Base-by-base conservation (phyloP, 2,113 vertebrate genomes). In the Dromaius novaehollandiae region DNA sequence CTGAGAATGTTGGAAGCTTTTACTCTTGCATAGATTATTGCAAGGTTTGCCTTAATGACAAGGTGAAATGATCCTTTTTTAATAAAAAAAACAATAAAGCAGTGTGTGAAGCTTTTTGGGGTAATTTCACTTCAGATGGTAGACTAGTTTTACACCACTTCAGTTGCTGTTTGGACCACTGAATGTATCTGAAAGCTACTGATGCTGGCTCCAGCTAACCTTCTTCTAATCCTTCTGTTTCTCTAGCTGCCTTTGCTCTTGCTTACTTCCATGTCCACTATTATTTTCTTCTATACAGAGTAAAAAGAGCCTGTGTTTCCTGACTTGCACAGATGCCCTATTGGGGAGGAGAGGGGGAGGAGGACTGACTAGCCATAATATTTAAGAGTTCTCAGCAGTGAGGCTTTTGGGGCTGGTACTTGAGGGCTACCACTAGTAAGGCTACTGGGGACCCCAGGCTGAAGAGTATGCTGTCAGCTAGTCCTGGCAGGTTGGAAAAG, bases 311-410 rank as follows among this genome's bases (percentile, higher is more conserved):
- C n/a, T 73, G 16, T 12, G 9, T 51, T 88, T 6, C 13, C 17
- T 73, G 16, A 32, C 16, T 12, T 3, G 8, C 11, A 28, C 8
- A 19, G 17, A 22, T 58, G n/a, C 11, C 36, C 74, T 44, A 16
- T 28, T 70, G 46, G 55, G 64, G 44, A 75, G 28, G 26, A 58
- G 17, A 46, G 6, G 18, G 7, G 1, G 4, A n/a, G 55, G 53
- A 84, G 15, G 22, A 7, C 51, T 84, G 25, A 4, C 28, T 50
- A 63, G 36, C 13, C 22, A 9, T 10, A 7, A 4, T 83, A 76
- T n/a, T 16, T 36, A 8, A 25, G 44, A 46, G 28, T 66, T 9
- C 3, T 64, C 15, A 1, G 0, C 2, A 0, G 32, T 22, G 11
- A 28, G 11, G 4, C 26, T 34, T 24, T 76, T 68, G 34, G 53